Evolutionary conservation across 2,113 vertebrate genomes (phyloP), one percentile per base, ranked within the genome.

Genomic region (Mirounga angustirostris): DNA sequence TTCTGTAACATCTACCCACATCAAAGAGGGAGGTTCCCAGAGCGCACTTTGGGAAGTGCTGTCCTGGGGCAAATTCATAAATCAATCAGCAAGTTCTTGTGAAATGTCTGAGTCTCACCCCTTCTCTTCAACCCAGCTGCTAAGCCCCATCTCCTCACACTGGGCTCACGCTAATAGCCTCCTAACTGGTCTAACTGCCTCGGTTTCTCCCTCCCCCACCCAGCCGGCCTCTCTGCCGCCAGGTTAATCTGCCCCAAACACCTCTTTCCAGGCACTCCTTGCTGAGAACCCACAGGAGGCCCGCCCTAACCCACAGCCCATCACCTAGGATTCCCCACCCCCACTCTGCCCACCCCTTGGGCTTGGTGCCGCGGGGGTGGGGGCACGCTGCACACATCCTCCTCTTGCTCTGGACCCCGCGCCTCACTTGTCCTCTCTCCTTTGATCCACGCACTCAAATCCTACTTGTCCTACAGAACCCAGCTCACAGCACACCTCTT

Each of bases 1-100:
- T 58, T 96, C 85, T 78, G 73, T 52, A 94, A 85, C 36, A 93
- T 73, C 78, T 33, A 40, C 87, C 89, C 94, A 96, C 98, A 97
- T 85, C 92, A 96, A 90, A 95, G 89, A 88, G n/a, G 69, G 33
- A 67, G 52, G 59, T 59, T 71, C 95, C 90, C 81, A 83, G 91
- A 94, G 69, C 19, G 28, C 36, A 59, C 96, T 80, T 80, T 56
- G 86, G 86, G 95, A 79, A 92, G 69, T 14, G 80, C 87, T 94
- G 80, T 96, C 84, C 71, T 8, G 21, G 43, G 94, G 89, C 95
- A 18, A 91, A 90, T 89, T 89, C 26, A 28, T 96, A 95, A 97
- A 95, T 67, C n/a, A 80, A 91, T 93, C 89, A 73, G 67, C 89
- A 93, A 69, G 86, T 65, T 95, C 90, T 98, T 82, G 74, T 71